Base-by-base conservation (phyloP, 2,797 vertebrate genomes). In the Sciaenops ocellatus region DNA sequence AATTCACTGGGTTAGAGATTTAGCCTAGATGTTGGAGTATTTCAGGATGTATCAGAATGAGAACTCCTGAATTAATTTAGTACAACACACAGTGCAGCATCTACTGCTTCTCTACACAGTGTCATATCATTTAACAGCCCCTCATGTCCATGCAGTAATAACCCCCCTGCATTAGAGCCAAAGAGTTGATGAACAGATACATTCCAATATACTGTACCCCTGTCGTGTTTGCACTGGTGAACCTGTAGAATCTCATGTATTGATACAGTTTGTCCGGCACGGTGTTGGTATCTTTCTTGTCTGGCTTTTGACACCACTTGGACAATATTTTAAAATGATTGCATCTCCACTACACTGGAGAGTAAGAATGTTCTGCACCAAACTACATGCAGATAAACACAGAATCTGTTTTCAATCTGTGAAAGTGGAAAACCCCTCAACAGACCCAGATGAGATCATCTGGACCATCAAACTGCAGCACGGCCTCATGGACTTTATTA, bases 361-460 rank as follows among this genome's bases (percentile, higher is more conserved):
- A 51, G 18, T n/a, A 15, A 66, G 51, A n/a, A 22, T 17, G 6
- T 28, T 17, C 18, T 28, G 5, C 22, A 64, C 13, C 7, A 11
- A 42, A 47, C 7, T 28, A 13, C 60, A 72, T 59, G 42, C 41
- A 50, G 59, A 68, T 71, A 64, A 80, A 77, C 24, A 64, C 56
- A 34, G 18, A 78, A 50, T 73, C 51, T 79, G 79, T 75, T 78
- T 81, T 57, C 62, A 81, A 26, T 79, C 50, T 60, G 34, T 42
- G 20, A 15, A 24, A 62, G 9, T 68, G 80, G 81, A 69, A 83
- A 86, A 59, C 51, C 78, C 74, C 80, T 61, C 20, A 79, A 59
- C 74, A 51, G 59, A 64, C 59, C 57, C 55, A 4, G 42, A 76
- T 86, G 80, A 80, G 50, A 46, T 86, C 80, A 80, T 80, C 74